These are phyloP conservation scores for Panthera leo DNA, from an alignment of 2,113 vertebrate genomes.

Conservation along the genomic window DNA sequence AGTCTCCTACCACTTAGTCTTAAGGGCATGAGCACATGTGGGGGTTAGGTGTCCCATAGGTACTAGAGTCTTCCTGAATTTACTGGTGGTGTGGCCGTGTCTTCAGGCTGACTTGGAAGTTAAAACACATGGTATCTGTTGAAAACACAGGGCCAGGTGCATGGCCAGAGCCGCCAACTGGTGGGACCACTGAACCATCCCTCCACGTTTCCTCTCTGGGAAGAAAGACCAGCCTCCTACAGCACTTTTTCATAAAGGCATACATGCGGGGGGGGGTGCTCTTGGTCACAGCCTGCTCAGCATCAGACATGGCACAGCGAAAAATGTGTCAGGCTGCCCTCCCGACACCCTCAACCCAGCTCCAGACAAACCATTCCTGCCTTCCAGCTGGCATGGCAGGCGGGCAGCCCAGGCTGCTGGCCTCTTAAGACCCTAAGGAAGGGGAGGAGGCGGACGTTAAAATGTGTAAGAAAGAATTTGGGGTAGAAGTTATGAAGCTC, in stretches of 20 bases:
- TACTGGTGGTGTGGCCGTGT: not conserved
- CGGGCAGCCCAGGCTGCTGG: not conserved
- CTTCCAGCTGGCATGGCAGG: not conserved
- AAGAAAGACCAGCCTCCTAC: not conserved
- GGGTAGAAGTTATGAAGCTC: not conserved
- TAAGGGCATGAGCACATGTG: not conserved
- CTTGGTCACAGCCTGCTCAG: conserved; percentile 30
- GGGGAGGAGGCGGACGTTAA: not conserved
- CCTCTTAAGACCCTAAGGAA: not conserved
- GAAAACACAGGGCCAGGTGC: not conserved
- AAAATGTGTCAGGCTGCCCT: not conserved
- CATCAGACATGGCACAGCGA: not conserved
- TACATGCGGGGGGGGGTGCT: accelerated
- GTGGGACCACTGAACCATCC: accelerated
- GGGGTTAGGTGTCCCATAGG: not conserved
- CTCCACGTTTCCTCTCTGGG: not conserved
- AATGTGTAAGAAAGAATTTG: not conserved
- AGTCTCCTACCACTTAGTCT: not conserved
- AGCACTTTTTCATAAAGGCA: not conserved
- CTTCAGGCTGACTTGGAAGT: not conserved
- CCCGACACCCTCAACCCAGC: not conserved
- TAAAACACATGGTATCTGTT: not conserved
- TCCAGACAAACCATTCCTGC: not conserved
- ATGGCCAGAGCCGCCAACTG: not conserved
- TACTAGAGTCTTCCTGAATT: not conserved